Conservation (phyloP, 2,797 vertebrate genomes). For the Pterois miles region DNA sequence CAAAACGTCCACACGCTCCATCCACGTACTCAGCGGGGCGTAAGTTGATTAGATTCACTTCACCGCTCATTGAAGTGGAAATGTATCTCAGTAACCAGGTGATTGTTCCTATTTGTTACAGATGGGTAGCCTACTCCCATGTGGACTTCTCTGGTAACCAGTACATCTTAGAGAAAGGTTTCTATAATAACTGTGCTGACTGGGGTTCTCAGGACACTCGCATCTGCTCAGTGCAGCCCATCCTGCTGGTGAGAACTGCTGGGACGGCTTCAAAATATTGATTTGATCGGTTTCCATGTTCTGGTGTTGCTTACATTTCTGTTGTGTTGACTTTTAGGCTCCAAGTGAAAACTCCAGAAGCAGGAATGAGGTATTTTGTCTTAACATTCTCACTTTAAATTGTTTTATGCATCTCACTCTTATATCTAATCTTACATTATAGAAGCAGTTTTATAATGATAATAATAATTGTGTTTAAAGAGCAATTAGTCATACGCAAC, state of each 20-base stretch:
- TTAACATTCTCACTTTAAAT: neutral
- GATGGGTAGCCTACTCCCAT: constrained; percentile 94
- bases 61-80: neutral
- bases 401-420: neutral
- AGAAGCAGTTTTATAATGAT: neutral
- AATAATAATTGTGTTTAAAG: too few relatives aligned
- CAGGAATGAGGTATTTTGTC: constrained; percentile 63
- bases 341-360: constrained; percentile 24
- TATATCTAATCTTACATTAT: neutral
- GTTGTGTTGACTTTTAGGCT: constrained; percentile 67
- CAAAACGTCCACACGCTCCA: constrained; percentile 84
- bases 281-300: neutral
- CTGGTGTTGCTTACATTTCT: neutral
- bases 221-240: constrained; percentile 92
- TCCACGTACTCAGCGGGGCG: constrained; percentile 92
- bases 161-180: constrained; percentile 94
- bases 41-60: constrained; percentile 72
- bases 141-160: constrained; percentile 94
- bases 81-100: neutral
- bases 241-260: constrained; percentile 83
- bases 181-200: constrained; percentile 91
- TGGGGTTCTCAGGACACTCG: constrained; percentile 88
- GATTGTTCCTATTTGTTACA: constrained; percentile 42
- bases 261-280: neutral
- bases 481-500: too few relatives aligned